Evolutionary conservation across 2,888 invertebrate species (phyloP), one percentile per base, ranked within the genome.

Genomic region (Nomada fucata): DNA sequence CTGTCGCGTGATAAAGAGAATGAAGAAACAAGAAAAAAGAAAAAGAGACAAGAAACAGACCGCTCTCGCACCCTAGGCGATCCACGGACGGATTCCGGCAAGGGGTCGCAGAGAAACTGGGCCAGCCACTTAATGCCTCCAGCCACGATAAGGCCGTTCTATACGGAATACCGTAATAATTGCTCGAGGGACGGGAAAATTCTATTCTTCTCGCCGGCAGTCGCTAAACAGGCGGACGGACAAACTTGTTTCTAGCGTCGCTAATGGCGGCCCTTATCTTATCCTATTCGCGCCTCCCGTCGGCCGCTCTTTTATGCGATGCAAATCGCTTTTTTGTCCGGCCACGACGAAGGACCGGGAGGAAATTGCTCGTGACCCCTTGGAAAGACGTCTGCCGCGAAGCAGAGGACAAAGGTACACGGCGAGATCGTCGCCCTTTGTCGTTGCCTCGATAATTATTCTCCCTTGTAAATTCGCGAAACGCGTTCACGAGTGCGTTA

Each of bases 181-280:
- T 82, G 85, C 36, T 78, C 64, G 55, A 23, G 47, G 47, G 59
- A 36, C 36, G 36, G 70, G 71, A 55, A 74, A 68, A 75, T 78
- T 83, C 77, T 53, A 74, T 74, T 71, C 69, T 65, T 76, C 59
- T 11, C 2, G 26, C 59, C 26, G 20, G 57, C 26, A n/a, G 65
- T 50, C 29, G 47, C 9, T n/a, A 44, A 59, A 23, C 50, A 65
- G 69, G 73, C 36, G 29, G 76, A 61, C 75, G 72, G 83, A 76
- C 81, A 63, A 73, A 86, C 84, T 89, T 87, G 83, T 86, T 87
- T 87, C 83, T 76, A 78, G 63, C 67, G 73, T 64, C 85, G 82
- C 84, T 90, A 89, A 90, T 89, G 86, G 80, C 77, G 77, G 60
- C 80, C 79, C 79, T 89, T 84, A 88, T 85, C 82, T 83, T 77